Evolutionary conservation across 1,140 invertebrate genomes (phyloP).

Genomic region (Pissodes strobi): DNA sequence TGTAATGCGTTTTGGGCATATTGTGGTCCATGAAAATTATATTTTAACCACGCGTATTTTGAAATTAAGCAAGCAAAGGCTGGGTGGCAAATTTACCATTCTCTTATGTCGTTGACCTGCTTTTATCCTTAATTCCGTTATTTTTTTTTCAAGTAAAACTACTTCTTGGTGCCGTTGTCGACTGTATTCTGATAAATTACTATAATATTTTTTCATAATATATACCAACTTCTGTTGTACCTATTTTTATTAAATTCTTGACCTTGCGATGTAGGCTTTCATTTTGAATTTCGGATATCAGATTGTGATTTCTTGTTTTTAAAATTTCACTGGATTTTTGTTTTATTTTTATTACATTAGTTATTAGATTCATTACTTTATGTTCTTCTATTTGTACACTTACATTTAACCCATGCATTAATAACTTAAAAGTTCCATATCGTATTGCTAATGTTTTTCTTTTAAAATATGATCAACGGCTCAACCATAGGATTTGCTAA

Average conservation of each 20-base stretch:
- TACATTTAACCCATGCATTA: too few relatives aligned
- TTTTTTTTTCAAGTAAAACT: constrained; percentile 14
- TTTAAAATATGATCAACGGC: too few relatives aligned
- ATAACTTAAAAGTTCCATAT: too few relatives aligned
- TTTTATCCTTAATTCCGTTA: constrained; percentile 26
- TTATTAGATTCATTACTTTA: too few relatives aligned
- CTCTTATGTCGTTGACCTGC: constrained; percentile 31
- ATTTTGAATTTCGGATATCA: constrained; percentile 26
- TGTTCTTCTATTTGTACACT: too few relatives aligned
- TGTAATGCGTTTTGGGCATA: not conserved
- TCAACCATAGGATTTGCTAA: too few relatives aligned
- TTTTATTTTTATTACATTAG: too few relatives aligned
- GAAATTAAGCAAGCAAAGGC: not conserved
- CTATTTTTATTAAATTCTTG: constrained; percentile 15
- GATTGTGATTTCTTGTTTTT: not conserved
- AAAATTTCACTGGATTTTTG: too few relatives aligned
- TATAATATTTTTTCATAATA: not conserved
- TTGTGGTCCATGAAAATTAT: not conserved
- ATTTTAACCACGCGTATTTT: not conserved
- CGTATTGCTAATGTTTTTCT: too few relatives aligned
- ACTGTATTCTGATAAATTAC: not conserved
- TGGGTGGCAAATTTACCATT: constrained; percentile 23
- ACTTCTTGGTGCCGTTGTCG: not conserved
- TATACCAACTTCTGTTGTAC: constrained; percentile 4
- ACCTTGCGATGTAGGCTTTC: constrained; percentile 26